Base-by-base conservation (phyloP, 2,888 invertebrate species). In the Folsomia manolachei region DNA sequence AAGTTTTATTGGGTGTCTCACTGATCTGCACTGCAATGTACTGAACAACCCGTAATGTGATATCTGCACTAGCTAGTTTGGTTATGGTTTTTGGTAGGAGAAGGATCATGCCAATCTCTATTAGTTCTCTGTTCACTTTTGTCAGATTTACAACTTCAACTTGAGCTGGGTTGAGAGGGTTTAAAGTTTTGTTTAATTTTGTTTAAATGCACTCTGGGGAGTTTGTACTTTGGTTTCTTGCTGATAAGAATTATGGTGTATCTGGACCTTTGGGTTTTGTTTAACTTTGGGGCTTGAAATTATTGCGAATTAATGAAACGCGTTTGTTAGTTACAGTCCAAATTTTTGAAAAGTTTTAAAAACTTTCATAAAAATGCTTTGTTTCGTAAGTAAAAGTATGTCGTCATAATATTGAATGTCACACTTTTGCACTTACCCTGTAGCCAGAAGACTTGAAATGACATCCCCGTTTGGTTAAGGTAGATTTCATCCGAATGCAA, bases 401-500 rank as follows among this genome's bases (percentile, higher is more conserved):
- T n/a, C n/a, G n/a, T n/a, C n/a, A n/a, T n/a, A n/a, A n/a, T n/a
- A n/a, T n/a, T n/a, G n/a, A n/a, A n/a, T n/a, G n/a, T n/a, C n/a
- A n/a, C n/a, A n/a, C n/a, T n/a, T n/a, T n/a, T n/a, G n/a, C 23
- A 72, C 91, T 90, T 87, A 95, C 95, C 89, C 95, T 89, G 85
- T 95, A 95, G 84, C 95, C 95, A 78, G 95, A 95, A 53, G 95
- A 95, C 85, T 96, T 96, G 85, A 95, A 95, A 85, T 96, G 95
- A 84, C 97, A 97, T 73, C 97, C 97, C 82, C 97, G 87, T 86
- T 97, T 97, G 66, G 97, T 97, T 75, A 97, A 87, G 0, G 97
- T 97, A 70, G 97, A 97, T 84, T 97, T 97, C 97, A 97, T 97
- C 79, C 97, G 88, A 65, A 97, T 88, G 85, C 97, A 97, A 85